Evolutionary conservation across 2,888 invertebrate genomes (phyloP).

Genomic region (Agonopterix alstromeriana): DNA sequence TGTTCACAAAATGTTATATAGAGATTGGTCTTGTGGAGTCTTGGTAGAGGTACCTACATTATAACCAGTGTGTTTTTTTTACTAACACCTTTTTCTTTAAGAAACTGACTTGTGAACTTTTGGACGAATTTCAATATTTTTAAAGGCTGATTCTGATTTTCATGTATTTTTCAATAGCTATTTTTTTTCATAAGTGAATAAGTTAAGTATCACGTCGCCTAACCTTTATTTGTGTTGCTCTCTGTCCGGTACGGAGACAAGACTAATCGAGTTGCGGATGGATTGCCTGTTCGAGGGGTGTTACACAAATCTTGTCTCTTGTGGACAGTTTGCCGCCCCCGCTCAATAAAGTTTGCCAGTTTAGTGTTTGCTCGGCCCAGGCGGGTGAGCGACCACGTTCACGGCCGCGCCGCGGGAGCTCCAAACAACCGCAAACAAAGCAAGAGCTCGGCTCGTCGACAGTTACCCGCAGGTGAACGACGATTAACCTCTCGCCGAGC

Average conservation of each 20-base stretch:
- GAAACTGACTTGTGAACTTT: no score
- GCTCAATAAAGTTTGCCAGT: conserved; percentile 53
- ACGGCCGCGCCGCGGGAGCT: conserved; percentile 38
- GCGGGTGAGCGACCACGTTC: conserved; percentile 67
- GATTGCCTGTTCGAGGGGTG: conserved; percentile 35
- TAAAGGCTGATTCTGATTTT: no score
- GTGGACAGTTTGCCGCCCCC: conserved; percentile 52
- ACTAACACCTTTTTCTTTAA: no score
- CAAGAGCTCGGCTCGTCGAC: conserved; percentile 30
- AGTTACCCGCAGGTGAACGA: conserved; percentile 61
- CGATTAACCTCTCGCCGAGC: conserved; percentile 60
- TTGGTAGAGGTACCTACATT: no score
- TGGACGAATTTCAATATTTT: no score
- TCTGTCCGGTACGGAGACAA: conserved; percentile 18
- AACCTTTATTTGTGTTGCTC: conserved; percentile 4
- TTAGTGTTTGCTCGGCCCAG: conserved; percentile 37
- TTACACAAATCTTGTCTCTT: conserved; percentile 55
- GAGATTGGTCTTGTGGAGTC: no score
- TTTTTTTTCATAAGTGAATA: no score
- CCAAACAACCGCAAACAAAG: conserved; percentile 44
- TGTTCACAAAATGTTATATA: no score
- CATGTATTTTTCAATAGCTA: no score
- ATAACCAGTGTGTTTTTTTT: no score
- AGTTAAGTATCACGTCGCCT: no score
- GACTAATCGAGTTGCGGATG: conserved; percentile 39